Percentiles rank a stretch among this genome's conserved stretches.
These are phyloP conservation scores for Vandiemenella viatica DNA, from an alignment of 2,888 invertebrate genomes.

Conservation along the genomic window DNA sequence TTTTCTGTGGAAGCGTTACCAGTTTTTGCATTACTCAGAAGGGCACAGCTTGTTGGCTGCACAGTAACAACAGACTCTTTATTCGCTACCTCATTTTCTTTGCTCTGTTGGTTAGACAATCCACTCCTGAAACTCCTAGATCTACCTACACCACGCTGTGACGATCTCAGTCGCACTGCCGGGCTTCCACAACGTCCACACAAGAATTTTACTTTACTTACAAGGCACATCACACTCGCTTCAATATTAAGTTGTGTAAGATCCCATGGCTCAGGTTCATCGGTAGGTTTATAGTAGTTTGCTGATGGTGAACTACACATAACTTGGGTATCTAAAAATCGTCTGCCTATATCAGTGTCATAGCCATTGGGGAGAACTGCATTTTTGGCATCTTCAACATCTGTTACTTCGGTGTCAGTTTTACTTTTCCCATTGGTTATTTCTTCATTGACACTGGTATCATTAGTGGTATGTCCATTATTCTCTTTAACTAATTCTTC, in stretches of 20 bases:
- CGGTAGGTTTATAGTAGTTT: constrained; percentile 62
- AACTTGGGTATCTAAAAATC: constrained; percentile 34
- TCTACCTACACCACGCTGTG: constrained; percentile 17
- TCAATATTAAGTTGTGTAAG: constrained; percentile 73
- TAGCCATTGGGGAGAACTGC: constrained; percentile 20
- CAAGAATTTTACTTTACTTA: constrained; percentile 64
- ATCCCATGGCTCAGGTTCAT: constrained; percentile 75
- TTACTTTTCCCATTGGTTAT: not conserved
- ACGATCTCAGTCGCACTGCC: constrained; percentile 31
- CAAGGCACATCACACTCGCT: constrained; percentile 73
- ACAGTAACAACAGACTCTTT: constrained; percentile 11
- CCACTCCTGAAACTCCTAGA: constrained; percentile 21
- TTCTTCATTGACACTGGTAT: no score
- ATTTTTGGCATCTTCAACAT: constrained; percentile 13
- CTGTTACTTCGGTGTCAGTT: not conserved
- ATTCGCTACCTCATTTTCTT: constrained; percentile 1
- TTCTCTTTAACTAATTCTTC: constrained; percentile 25
- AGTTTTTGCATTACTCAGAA: no score
- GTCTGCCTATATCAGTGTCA: constrained; percentile 26
- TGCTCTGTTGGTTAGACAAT: constrained; percentile 11
- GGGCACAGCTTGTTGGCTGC: constrained; percentile 13
- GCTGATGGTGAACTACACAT: constrained; percentile 44
- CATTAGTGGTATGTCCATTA: no score
- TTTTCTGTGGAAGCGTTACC: constrained; percentile 1
- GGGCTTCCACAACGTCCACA: constrained; percentile 60